Evolutionary conservation across 2,113 vertebrate genomes (phyloP), one percentile per base, ranked within the genome.

Genomic region (Bos javanicus): DNA sequence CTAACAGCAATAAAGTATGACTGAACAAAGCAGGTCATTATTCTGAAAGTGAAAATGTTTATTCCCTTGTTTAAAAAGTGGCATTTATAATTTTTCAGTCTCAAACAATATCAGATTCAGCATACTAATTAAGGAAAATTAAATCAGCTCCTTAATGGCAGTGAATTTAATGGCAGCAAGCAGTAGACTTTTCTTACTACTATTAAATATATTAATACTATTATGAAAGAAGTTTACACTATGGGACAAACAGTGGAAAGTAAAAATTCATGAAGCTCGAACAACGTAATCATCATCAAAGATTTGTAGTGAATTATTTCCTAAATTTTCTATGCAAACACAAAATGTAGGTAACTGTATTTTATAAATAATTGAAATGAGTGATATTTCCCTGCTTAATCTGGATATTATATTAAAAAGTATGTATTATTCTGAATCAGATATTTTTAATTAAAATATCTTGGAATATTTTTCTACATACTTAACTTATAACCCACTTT

Each of bases 11-110:
- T 81, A 88, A 87, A 97, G 15, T 91, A 8, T 82, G 57, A 84
- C 67, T 93, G 76, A 97, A 97, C 81, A 94, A 91, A 97, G 54
- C 11, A 94, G 46, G 90, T 71, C 82, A 93, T 94, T 96, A 90
- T 84, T 89, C 39, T 85, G 30, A 92, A 89, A 85, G 50, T 74
- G 50, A 96, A 94, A 81, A 71, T 96, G n/a, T 87, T 96, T 95
- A 95, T 78, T 91, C 94, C 88, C 33, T 67, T 91, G 71, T 46
- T 85, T 76, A 86, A 82, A 87, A 94, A 50, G 8, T 84, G 71
- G 50, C n/a, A 91, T 96, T 95, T 94, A 33, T 90, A 84, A 96
- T 86, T 88, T 96, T 92, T 87, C 87, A 80, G 56, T 87, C 82
- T 96, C 87, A 84, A 93, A 90, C 90, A 43, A 92, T 33, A 92